Base-by-base conservation (phyloP, 2,888 invertebrate species). In the Amphiduros pacificus region DNA sequence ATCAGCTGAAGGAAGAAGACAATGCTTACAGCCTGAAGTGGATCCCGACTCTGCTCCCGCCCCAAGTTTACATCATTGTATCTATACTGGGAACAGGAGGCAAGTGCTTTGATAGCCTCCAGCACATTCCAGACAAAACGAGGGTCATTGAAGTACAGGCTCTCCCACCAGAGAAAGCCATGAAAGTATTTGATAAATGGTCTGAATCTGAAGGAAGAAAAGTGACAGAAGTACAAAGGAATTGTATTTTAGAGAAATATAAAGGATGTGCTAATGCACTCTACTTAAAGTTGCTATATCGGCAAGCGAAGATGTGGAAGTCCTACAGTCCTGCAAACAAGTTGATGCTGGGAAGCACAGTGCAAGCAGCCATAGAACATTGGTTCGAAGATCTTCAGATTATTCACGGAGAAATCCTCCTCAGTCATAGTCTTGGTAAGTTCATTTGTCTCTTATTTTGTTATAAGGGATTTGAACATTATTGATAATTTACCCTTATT, bases 391-490 rank as follows among this genome's bases (percentile, higher is more conserved):
- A 65, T 14, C 64, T 76, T 36, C 76, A 78, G 58, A 69, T 58
- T 29, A 62, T 61, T 5, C 75, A 77, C 67, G 76, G 76, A 4
- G 58, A 61, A 5, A 63, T 72, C 6, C 51, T 77, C 31, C 66
- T 75, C 17, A 55, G 65, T 27, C 71, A 70, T 48, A 66, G 70
- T n/a, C 63, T 77, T 32, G 76, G 77, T 76, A 64, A 64, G 71
- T 57, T 9, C n/a, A 4, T 11, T 44, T n/a, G n/a, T n/a, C n/a
- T n/a, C n/a, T n/a, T n/a, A n/a, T n/a, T n/a, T n/a, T n/a, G n/a
- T n/a, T n/a, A n/a, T n/a, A n/a, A n/a, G n/a, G n/a, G n/a, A n/a
- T n/a, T n/a, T n/a, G n/a, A n/a, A n/a, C n/a, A n/a, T n/a, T n/a
- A n/a, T n/a, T n/a, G n/a, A n/a, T n/a, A n/a, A n/a, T n/a, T n/a